phyloP scores from a whole-genome alignment of 2,113 vertebrate species.

The Microtus oregoni region DNA sequence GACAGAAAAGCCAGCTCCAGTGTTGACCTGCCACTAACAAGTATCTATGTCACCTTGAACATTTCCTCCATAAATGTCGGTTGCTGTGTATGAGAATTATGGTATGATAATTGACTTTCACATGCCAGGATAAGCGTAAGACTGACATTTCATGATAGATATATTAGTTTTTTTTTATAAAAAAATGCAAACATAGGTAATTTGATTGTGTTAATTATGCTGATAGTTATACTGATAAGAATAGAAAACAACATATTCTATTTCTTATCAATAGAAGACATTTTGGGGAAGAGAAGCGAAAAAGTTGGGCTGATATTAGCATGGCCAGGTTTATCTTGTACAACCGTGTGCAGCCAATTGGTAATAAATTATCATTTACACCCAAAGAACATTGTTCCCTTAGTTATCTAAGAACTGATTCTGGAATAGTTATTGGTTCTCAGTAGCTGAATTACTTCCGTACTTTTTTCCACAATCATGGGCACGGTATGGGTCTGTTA shows the following conservation, averaged over 20 bases:
- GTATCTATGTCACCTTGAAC: not conserved
- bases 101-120: not conserved
- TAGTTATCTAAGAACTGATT: slow-evolving; percentile 22
- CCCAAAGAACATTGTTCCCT: not conserved
- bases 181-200: slow-evolving; percentile 18
- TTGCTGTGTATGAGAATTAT: not conserved
- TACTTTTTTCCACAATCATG: not conserved
- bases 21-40: not conserved
- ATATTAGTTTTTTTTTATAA: not conserved
- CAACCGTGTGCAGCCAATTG: slow-evolving; percentile 32
- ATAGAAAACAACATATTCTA: slow-evolving; percentile 11
- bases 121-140: not conserved
- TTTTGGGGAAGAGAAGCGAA: not conserved
- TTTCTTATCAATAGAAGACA: slow-evolving; percentile 25
- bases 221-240: not conserved
- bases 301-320: not conserved
- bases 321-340: slow-evolving; percentile 28
- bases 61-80: not conserved
- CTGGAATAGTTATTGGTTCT: not conserved
- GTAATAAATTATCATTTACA: slow-evolving; percentile 14
- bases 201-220: not conserved
- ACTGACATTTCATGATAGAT: not conserved
- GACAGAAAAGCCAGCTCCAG: not conserved
- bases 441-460: slow-evolving; percentile 7
- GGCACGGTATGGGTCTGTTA: not conserved